Evolutionary conservation across 2,797 vertebrate genomes (phyloP).

Genomic region (Eulemur rubriventer): DNA sequence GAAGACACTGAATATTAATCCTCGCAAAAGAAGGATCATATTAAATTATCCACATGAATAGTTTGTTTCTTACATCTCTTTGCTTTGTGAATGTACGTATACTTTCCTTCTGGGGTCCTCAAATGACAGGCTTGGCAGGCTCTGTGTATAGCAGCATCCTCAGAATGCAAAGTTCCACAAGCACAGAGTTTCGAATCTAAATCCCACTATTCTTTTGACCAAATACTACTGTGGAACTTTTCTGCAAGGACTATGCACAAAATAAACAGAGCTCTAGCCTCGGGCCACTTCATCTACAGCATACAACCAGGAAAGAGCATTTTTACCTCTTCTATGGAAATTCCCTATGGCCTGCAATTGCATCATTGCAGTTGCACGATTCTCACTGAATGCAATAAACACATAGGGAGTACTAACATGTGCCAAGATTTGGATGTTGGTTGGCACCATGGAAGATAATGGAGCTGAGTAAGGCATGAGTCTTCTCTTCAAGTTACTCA

Average conservation of each 20-base stretch:
- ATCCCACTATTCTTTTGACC: not conserved
- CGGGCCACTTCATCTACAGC: not conserved
- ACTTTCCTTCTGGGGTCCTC: not conserved
- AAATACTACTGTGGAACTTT: not conserved
- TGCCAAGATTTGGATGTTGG: not conserved
- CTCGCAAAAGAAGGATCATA: not conserved
- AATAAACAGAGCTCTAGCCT: not conserved
- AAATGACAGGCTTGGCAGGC: not conserved
- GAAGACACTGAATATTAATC: not conserved
- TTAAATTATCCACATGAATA: slow-evolving; percentile 25
- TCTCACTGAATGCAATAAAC: not conserved
- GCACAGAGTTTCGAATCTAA: not conserved
- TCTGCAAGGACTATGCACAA: not conserved
- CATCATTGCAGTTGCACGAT: not conserved
- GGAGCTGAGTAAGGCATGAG: not conserved
- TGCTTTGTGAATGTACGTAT: not conserved
- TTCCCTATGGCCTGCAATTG: not conserved
- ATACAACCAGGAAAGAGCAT: not conserved
- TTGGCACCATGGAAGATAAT: not conserved
- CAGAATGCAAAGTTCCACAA: not conserved
- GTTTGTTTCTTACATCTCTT: not conserved
- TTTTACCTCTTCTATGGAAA: not conserved
- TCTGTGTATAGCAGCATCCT: not conserved
- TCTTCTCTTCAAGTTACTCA: not conserved
- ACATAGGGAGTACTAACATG: not conserved